These are phyloP conservation scores for Plestiodon gilberti DNA, from an alignment of 2,113 vertebrate genomes.

Conservation along the genomic window DNA sequence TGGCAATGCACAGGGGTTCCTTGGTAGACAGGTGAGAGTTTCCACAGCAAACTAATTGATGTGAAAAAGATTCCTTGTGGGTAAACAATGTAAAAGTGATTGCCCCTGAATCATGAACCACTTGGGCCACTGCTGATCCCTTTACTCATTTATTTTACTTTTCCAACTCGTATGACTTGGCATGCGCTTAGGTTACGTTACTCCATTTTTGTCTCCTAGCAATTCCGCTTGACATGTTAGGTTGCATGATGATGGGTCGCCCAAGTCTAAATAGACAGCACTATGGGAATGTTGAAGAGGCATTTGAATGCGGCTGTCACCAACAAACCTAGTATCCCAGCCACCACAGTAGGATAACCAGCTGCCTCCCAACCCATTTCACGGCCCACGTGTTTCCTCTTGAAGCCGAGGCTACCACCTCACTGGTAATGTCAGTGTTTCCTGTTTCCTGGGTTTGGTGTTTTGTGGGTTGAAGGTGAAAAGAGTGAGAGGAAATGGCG, in stretches of 20 bases:
- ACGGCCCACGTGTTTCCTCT: background rate
- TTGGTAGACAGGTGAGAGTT: background rate
- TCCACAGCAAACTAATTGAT: too few species aligned
- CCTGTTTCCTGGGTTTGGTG: background rate
- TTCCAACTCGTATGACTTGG: background rate
- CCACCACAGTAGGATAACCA: background rate
- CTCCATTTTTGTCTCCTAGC: background rate
- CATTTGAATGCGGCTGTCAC: too few species aligned
- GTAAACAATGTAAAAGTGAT: background rate
- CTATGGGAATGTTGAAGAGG: background rate
- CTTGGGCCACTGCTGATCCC: background rate
- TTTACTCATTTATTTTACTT: background rate
- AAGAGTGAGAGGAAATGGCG: background rate
- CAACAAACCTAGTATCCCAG: background rate
- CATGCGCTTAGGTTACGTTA: background rate
- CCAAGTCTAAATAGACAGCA: background rate
- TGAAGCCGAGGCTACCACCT: background rate
- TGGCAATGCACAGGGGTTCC: background rate
- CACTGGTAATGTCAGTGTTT: background rate
- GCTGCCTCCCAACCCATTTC: background rate
- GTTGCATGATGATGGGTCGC: background rate
- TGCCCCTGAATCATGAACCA: background rate
- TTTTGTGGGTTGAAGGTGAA: background rate
- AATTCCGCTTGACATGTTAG: background rate
- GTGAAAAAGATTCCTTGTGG: background rate